Conservation (phyloP, 2,797 vertebrate species). For the Danio tinwini region DNA sequence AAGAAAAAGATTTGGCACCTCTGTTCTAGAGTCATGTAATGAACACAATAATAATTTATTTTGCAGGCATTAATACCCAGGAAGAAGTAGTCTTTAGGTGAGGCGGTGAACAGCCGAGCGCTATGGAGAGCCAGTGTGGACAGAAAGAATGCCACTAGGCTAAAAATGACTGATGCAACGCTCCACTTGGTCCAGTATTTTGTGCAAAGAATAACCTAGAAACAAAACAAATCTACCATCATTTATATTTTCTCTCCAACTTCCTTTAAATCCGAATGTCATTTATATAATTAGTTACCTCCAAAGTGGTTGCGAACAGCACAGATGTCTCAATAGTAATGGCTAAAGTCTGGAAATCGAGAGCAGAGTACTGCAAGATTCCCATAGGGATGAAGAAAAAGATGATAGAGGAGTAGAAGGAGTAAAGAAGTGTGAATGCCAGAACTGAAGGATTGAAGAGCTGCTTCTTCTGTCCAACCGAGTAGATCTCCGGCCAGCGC, state of each 20-base stretch:
- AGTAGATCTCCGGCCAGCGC: slow-evolving; percentile 82
- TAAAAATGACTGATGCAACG: slow-evolving; percentile 72
- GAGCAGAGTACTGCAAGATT: slow-evolving; percentile 69
- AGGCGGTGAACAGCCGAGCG: slow-evolving; percentile 65
- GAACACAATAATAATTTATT: background rate
- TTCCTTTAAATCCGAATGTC: background rate
- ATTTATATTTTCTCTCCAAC: background rate
- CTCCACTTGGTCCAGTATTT: slow-evolving; percentile 84
- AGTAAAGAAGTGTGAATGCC: slow-evolving; percentile 74
- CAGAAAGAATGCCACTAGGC: slow-evolving; percentile 78
- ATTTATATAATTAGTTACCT: slow-evolving; percentile 74
- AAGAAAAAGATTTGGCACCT: too few species aligned
- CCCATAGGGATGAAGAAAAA: slow-evolving; percentile 85
- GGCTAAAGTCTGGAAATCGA: slow-evolving; percentile 87
- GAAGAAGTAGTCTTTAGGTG: slow-evolving; percentile 82
- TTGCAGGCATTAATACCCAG: slow-evolving; percentile 74
- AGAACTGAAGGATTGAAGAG: slow-evolving; percentile 82
- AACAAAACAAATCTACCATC: background rate
- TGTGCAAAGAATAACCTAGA: slow-evolving; percentile 81
- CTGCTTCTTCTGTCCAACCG: slow-evolving; percentile 76
- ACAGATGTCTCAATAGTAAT: slow-evolving; percentile 80
- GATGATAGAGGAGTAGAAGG: slow-evolving; percentile 79
- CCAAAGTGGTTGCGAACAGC: slow-evolving; percentile 76
- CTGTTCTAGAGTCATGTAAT: background rate
- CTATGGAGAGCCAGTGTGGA: slow-evolving; percentile 79